A percentile compares a stretch with the other conserved stretches of the same genome.
Conservation (phyloP, 1,140 invertebrate genomes). For the Grapholita molesta region DNA sequence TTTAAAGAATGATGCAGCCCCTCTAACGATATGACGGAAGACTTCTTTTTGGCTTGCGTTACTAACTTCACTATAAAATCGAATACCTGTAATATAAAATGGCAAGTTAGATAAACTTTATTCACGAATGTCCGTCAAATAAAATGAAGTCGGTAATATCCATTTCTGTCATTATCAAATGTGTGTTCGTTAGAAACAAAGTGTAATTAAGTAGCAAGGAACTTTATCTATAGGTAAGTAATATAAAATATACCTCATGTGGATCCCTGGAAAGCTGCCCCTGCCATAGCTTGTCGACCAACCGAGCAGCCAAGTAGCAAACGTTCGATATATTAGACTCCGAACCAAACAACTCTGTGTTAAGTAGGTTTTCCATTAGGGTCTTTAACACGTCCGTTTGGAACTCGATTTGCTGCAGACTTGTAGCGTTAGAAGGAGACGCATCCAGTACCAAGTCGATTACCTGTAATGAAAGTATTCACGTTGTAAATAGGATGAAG, state of each 20-base stretch:
- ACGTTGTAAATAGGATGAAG: background rate
- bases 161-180: no score
- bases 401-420: constrained; percentile 90
- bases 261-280: constrained; percentile 92
- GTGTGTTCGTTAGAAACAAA: no score
- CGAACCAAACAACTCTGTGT: constrained; percentile 91
- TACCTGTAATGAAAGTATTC: constrained; percentile 70
- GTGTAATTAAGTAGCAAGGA: background rate
- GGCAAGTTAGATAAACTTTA: background rate
- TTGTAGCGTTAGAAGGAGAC: constrained; percentile 88
- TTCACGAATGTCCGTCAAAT: no score
- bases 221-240: background rate
- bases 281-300: constrained; percentile 99
- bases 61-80: constrained; percentile 97
- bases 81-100: constrained; percentile 81
- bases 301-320: constrained; percentile 93
- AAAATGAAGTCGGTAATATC: no score
- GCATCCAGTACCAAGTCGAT: constrained; percentile 94
- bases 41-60: constrained; percentile 90
- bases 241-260: constrained; percentile 84
- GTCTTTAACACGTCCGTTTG: constrained; percentile 95
- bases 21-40: constrained; percentile 86
- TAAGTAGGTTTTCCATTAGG: constrained; percentile 95
- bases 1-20: constrained; percentile 96
- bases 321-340: constrained; percentile 94